phyloP scores from a whole-genome alignment of 2,888 invertebrate species.

The Leptopilina drosophilae region DNA sequence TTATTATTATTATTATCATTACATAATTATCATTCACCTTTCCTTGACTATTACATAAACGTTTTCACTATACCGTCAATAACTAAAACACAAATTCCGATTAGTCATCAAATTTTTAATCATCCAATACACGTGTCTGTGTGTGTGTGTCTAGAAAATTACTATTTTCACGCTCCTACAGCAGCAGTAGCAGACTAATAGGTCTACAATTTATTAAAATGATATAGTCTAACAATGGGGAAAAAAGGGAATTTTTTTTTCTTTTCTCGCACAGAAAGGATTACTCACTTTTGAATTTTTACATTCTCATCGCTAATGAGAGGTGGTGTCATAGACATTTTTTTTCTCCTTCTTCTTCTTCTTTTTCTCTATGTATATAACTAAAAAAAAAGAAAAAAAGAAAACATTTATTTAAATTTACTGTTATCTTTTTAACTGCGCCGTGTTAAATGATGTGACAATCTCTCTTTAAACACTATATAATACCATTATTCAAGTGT shows the following conservation, averaged over 20 bases:
- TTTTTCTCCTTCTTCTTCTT: too few relatives aligned
- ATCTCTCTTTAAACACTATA: too few relatives aligned
- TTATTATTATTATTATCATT: too few relatives aligned
- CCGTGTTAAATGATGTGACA: too few relatives aligned
- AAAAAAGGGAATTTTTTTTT: not conserved
- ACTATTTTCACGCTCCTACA: constrained; percentile 1
- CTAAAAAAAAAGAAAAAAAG: too few relatives aligned
- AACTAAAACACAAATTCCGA: constrained; percentile 20
- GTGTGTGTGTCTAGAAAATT: not conserved
- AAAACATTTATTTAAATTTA: too few relatives aligned
- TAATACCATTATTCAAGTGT: too few relatives aligned
- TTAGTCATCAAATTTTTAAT: constrained; percentile 36
- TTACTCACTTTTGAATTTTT: not conserved
- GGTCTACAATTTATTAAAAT: not conserved
- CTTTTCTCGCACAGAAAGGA: not conserved
- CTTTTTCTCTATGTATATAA: too few relatives aligned
- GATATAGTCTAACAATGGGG: not conserved
- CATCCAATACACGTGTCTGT: not conserved
- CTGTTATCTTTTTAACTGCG: too few relatives aligned
- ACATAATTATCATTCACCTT: too few relatives aligned
- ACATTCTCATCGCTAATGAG: too few relatives aligned
- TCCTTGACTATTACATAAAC: not conserved
- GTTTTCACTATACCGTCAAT: constrained; percentile 2
- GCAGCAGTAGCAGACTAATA: not conserved
- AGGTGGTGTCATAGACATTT: too few relatives aligned